Evolutionary conservation across 2,888 invertebrate species (phyloP).

Genomic region (Ectemnius continuus): DNA sequence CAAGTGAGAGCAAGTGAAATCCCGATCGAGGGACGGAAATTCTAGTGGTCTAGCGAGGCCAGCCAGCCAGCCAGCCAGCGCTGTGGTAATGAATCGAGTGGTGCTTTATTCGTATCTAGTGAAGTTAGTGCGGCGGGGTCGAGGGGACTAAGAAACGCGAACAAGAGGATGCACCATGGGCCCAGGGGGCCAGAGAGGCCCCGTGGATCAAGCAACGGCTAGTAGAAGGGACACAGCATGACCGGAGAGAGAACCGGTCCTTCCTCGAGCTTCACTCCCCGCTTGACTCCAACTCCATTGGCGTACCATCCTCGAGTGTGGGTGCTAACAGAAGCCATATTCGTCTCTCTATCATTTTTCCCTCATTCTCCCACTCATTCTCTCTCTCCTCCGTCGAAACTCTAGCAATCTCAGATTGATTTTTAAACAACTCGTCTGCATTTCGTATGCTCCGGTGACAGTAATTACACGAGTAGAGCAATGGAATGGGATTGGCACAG

Average conservation of each 20-base stretch:
- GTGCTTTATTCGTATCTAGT: too few species aligned
- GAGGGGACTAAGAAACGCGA: constrained; percentile 31
- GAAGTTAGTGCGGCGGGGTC: constrained; percentile 39
- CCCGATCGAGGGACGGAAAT: neutral
- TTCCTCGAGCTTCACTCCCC: constrained; percentile 50
- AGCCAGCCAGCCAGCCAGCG: too few species aligned
- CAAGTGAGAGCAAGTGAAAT: too few species aligned
- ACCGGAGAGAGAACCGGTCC: constrained; percentile 69
- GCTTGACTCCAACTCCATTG: constrained; percentile 64
- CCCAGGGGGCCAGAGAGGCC: constrained; percentile 40
- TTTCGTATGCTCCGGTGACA: neutral
- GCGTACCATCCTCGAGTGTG: constrained; percentile 65
- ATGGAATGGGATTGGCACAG: neutral
- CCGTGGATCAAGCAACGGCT: constrained; percentile 43
- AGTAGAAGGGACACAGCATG: constrained; percentile 53
- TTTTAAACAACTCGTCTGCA: neutral
- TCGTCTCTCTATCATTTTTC: constrained; percentile 27
- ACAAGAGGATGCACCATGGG: constrained; percentile 46
- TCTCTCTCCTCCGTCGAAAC: neutral
- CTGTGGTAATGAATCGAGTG: constrained; percentile 46
- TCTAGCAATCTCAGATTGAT: constrained; percentile 1
- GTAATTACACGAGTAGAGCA: neutral
- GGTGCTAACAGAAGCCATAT: constrained; percentile 56
- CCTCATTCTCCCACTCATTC: constrained; percentile 33
- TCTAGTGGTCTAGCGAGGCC: constrained; percentile 23